A percentile compares a stretch with the other conserved stretches of the same genome.
Conservation (phyloP, 2,797 vertebrate species). For the Sardinella longiceps region DNA sequence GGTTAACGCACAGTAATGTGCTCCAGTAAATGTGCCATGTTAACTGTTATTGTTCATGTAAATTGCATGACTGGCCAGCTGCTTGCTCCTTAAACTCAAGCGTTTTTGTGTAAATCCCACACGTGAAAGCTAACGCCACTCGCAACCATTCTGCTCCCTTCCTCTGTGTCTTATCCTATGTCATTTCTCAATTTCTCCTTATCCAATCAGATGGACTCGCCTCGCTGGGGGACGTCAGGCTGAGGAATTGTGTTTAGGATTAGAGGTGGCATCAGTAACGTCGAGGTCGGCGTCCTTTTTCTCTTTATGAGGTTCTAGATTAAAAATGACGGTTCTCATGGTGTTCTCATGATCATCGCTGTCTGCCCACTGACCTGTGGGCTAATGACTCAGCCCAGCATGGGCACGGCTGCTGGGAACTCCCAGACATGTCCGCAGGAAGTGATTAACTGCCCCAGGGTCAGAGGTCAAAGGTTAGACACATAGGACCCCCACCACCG, state of each 20-base stretch:
- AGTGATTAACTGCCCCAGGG: neutral
- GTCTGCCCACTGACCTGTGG: neutral
- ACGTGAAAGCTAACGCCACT: neutral
- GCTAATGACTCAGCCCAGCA: neutral
- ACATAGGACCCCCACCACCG: neutral
- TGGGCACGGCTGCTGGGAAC: conserved; percentile 4
- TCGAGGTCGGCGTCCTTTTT: neutral
- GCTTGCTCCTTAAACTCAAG: neutral
- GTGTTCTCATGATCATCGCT: neutral
- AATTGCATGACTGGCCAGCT: neutral
- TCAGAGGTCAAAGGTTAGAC: neutral
- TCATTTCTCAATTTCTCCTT: neutral
- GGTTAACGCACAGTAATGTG: neutral
- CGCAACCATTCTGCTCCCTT: neutral
- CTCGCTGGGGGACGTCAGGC: neutral
- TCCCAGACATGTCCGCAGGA: conserved; percentile 8
- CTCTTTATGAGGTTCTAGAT: conserved; percentile 15
- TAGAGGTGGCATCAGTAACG: conserved; percentile 6
- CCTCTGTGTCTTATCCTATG: too few species aligned
- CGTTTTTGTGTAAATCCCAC: neutral
- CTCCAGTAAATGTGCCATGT: neutral
- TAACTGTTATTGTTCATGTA: neutral
- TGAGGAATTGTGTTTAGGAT: neutral
- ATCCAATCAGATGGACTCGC: too few species aligned
- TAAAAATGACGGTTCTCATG: neutral